phyloP scores from a whole-genome alignment of 2,888 invertebrate species.

The Drosophila barbarae region DNA sequence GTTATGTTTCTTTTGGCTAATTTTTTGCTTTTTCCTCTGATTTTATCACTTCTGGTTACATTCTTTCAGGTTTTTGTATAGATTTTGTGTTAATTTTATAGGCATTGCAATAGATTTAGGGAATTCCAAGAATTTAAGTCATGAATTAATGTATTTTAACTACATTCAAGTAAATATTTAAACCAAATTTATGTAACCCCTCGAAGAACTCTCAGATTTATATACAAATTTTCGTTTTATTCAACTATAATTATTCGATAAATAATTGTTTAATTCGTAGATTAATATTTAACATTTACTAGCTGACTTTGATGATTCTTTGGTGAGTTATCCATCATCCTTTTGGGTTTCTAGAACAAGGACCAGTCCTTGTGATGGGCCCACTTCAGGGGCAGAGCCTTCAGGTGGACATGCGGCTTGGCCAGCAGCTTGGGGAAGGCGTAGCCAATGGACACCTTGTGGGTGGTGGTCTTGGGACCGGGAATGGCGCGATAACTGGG shows the following conservation, averaged over 20 bases:
- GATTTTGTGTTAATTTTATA: neutral
- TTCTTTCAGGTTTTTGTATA: neutral
- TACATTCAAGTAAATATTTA: neutral
- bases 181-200: neutral
- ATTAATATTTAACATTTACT: conserved; percentile 12
- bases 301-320: conserved; percentile 24
- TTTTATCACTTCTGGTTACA: conserved; percentile 11
- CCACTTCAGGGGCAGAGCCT: conserved; percentile 67
- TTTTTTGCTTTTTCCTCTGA: conserved; percentile 7
- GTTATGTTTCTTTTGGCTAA: conserved; percentile 14
- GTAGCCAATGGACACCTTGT: conserved; percentile 75
- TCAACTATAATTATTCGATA: conserved; percentile 28
- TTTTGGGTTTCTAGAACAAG: conserved; percentile 54
- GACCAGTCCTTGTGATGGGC: conserved; percentile 66
- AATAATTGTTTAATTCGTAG: conserved; percentile 9
- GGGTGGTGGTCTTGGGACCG: conserved; percentile 76
- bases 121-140: neutral
- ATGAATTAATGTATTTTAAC: neutral
- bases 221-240: conserved; percentile 4
- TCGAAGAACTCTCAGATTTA: neutral
- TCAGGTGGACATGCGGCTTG: conserved; percentile 69
- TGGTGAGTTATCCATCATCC: conserved; percentile 27
- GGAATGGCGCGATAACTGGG: conserved; percentile 75
- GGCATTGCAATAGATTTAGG: neutral
- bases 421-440: conserved; percentile 70